Percentiles rank a stretch among this genome's conserved stretches.
Conservation (phyloP, 2,113 vertebrate genomes). For the Sisor rabdophorus region DNA sequence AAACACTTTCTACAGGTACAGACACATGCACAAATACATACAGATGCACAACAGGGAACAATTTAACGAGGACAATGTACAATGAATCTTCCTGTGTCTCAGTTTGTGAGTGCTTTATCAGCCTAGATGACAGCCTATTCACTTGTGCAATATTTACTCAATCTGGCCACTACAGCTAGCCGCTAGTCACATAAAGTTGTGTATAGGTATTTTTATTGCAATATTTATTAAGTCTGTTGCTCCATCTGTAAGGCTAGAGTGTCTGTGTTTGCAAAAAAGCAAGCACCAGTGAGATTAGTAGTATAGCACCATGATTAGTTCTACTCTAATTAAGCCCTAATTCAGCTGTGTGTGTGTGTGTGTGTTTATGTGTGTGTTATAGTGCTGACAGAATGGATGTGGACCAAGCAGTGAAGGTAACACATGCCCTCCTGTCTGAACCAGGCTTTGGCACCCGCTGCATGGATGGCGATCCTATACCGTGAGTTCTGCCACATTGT, state of each 20-base stretch:
- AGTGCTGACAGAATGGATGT: constrained; percentile 73
- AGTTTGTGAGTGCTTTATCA: background rate
- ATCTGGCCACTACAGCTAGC: background rate
- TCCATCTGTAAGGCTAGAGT: constrained; percentile 8
- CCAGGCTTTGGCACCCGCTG: constrained; percentile 94
- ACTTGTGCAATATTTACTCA: constrained; percentile 20
- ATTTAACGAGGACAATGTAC: background rate
- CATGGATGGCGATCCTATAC: constrained; percentile 83
- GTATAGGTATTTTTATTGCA: background rate
- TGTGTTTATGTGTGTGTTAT: constrained; percentile 24
- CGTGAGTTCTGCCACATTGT: constrained; percentile 70
- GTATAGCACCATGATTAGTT: constrained; percentile 12
- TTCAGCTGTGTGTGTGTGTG: constrained; percentile 19
- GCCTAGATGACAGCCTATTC: background rate
- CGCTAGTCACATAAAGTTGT: constrained; percentile 8
- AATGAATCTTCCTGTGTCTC: background rate
- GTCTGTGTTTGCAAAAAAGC: background rate
- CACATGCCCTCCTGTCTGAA: constrained; percentile 75
- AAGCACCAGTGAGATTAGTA: constrained; percentile 22
- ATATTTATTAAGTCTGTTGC: constrained; percentile 30
- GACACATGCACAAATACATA: constrained; percentile 11
- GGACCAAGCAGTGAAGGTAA: constrained; percentile 69
- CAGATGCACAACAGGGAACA: background rate
- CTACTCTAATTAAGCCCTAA: constrained; percentile 1
- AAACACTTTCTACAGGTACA: constrained; percentile 90